Evolutionary conservation across 2,113 vertebrate genomes (phyloP).

Genomic region (Notarius lentiginosus): DNA sequence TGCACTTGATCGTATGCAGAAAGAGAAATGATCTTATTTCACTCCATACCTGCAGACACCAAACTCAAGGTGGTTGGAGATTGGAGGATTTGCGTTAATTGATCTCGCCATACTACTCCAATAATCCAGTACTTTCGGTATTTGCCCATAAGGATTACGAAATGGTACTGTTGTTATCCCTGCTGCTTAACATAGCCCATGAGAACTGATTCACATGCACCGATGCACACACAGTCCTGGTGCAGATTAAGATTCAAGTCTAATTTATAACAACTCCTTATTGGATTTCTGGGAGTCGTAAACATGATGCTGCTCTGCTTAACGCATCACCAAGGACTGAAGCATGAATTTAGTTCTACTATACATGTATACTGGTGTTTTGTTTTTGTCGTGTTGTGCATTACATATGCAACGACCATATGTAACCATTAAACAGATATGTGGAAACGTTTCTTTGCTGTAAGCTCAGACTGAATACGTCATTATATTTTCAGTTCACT

Average conservation of each 20-base stretch:
- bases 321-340: background rate
- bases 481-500: background rate
- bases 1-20: background rate
- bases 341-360: background rate
- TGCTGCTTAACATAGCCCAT: background rate
- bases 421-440: background rate
- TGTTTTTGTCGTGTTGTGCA: background rate
- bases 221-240: background rate
- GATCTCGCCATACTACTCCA: background rate
- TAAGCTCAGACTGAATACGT: background rate
- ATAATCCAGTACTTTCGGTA: background rate
- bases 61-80: background rate
- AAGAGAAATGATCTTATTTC: background rate
- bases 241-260: background rate
- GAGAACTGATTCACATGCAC: conserved; percentile 22
- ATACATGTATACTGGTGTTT: background rate
- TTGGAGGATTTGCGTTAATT: background rate
- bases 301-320: background rate
- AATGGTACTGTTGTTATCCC: background rate
- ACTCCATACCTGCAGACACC: no score
- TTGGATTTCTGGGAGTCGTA: background rate
- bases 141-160: background rate
- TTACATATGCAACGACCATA: background rate
- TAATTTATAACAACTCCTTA: background rate
- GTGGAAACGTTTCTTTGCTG: background rate